Evolutionary conservation across 2,888 invertebrate species (phyloP), one percentile per base, ranked within the genome.

Genomic region (Andrena camellia): DNA sequence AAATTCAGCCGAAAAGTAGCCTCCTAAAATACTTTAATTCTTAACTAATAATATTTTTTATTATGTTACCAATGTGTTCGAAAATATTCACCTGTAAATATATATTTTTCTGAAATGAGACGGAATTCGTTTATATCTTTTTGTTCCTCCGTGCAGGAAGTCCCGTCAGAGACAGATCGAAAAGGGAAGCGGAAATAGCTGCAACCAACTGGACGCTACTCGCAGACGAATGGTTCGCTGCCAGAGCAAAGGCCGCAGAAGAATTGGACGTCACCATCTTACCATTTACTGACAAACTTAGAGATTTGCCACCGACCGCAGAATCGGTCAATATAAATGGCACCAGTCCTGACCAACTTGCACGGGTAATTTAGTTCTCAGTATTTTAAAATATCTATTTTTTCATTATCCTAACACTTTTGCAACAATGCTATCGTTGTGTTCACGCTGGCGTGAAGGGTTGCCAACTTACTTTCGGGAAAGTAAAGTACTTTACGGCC

Each of bases 151-250:
- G 13, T 35, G 1, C 29, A 91, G 92, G 91, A 83, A 88, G 33
- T 59, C 91, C 91, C 2, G 70, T 89, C 29, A 70, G 80, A 6
- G 84, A 86, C 75, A 89, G 85, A 50, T 74, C 79, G 54, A 90
- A 88, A 79, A 85, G 88, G 63, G 90, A 92, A 75, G 86, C 78
- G 72, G 92, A 92, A 70, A 86, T 91, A 42, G 88, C 87, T 17
- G 83, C 86, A 63, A 92, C 89, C 26, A 93, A 94, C 77, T 93
- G 93, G 93, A 92, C 93, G 5, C 86, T 87, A 64, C 86, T 94
- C 66, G 92, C 92, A 54, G 92, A 93, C 68, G 92, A 92, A 88
- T 93, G 93, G 94, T 81, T 93, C 8, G 81, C 83, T 71, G 90
- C 90, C 3, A 92, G 88, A 80, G 87, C 85, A n/a, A 89, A 83